Percentiles rank a stretch among this genome's conserved stretches.
phyloP scores from a whole-genome alignment of 2,113 vertebrate species.

The Suricata suricatta region DNA sequence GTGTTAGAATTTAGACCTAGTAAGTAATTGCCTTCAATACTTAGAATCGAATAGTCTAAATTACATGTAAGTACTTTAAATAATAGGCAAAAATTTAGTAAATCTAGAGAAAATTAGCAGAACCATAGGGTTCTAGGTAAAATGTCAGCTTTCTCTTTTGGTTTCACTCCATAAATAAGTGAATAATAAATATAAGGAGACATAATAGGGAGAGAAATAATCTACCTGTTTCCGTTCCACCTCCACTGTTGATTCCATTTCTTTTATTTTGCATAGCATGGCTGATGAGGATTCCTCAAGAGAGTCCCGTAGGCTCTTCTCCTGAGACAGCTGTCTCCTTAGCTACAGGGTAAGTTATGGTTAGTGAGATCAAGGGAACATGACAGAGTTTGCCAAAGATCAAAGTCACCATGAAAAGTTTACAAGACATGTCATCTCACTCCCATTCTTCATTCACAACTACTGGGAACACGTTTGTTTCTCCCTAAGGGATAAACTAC shows the following conservation, averaged over 20 bases:
- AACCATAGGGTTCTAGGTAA: not conserved
- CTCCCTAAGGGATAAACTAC: not conserved
- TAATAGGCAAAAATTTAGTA: conserved; percentile 21
- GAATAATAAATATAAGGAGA: not conserved
- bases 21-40: not conserved
- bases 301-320: conserved; percentile 76
- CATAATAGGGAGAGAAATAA: not conserved
- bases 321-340: conserved; percentile 81
- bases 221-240: conserved; percentile 83
- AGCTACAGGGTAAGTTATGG: conserved; percentile 77
- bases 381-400: not conserved
- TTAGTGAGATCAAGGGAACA: not conserved
- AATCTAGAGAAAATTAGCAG: conserved; percentile 4
- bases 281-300: conserved; percentile 82
- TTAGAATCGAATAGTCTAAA: conserved; percentile 32
- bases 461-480: not conserved
- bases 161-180: not conserved
- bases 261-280: conserved; percentile 83
- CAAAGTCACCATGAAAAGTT: not conserved
- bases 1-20: conserved; percentile 37
- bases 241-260: conserved; percentile 84
- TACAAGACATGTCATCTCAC: not conserved
- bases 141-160: not conserved
- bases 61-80: not conserved
- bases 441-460: not conserved